phyloP scores from a whole-genome alignment of 2,113 vertebrate species.

The Atrichornis clamosus region DNA sequence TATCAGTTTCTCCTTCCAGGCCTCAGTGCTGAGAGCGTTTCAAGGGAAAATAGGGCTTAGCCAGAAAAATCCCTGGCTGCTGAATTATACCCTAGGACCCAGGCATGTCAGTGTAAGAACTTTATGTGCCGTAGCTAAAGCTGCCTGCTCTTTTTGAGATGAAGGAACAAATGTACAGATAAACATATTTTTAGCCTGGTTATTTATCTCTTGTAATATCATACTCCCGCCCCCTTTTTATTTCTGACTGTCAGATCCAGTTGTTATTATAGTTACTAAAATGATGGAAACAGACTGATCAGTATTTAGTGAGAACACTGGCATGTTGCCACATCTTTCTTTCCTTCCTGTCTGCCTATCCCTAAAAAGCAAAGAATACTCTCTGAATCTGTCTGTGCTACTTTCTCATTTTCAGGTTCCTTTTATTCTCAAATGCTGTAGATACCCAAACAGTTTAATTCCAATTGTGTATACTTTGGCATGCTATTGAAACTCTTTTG shows the following conservation, averaged over 20 bases:
- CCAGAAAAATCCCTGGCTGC: constrained; percentile 5
- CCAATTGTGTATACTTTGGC: not conserved
- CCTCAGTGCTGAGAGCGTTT: not conserved
- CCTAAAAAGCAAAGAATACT: not conserved
- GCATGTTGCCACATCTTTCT: not conserved
- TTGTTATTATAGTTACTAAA: not conserved
- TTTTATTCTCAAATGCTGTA: not conserved
- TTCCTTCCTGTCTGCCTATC: not conserved
- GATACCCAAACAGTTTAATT: not conserved
- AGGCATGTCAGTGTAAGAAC: not conserved
- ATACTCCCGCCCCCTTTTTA: not conserved
- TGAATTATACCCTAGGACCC: not conserved
- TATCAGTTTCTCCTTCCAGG: not conserved
- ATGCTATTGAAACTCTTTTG: not conserved
- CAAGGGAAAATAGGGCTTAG: not conserved
- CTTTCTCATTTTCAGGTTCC: not conserved
- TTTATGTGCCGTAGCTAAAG: not conserved
- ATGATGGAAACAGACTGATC: not conserved
- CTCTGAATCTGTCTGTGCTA: not conserved
- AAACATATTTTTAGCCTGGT: not conserved
- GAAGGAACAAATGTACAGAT: not conserved
- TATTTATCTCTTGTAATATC: not conserved
- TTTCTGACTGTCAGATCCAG: not conserved
- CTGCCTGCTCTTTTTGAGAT: not conserved
- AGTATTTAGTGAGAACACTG: not conserved